A percentile compares a stretch with the other conserved stretches of the same genome.
These are phyloP conservation scores for Trachelipus rathkii DNA, from an alignment of 1,140 invertebrate species.

Conservation along the genomic window DNA sequence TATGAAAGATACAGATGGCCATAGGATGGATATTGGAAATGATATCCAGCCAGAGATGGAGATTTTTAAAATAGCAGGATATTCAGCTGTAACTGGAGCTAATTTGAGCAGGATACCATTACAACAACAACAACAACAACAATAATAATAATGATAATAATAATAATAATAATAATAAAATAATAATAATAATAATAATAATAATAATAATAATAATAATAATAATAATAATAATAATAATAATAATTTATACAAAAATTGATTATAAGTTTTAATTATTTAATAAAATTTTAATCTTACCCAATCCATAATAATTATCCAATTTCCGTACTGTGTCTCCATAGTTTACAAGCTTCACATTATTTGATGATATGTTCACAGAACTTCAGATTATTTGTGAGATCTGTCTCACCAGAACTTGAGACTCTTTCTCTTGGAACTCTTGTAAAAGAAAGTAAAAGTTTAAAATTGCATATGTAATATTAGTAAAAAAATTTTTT, in stretches of 20 bases:
- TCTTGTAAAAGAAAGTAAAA: not conserved
- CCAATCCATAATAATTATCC: conserved; percentile 88
- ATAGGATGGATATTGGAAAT: no score
- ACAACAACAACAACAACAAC: no score
- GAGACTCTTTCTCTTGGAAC: not conserved
- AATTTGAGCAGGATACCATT: no score
- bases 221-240: conserved; percentile 12
- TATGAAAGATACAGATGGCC: no score
- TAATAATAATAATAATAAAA: conserved; percentile 11
- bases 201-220: conserved; percentile 33
- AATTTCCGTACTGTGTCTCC: conserved; percentile 82
- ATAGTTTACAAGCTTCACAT: conserved; percentile 59
- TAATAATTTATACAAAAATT: not conserved
- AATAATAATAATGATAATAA: not conserved
- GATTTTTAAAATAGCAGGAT: no score
- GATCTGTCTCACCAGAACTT: not conserved
- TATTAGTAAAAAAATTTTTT: no score
- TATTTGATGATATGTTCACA: not conserved
- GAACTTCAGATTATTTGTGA: not conserved
- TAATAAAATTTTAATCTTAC: conserved; percentile 54
- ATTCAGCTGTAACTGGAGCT: no score
- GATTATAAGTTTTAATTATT: not conserved
- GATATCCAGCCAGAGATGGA: no score
- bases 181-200: conserved; percentile 22
- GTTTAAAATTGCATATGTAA: not conserved